Conservation (phyloP, 2,888 invertebrate species). For the Luffia ferchaultella region DNA sequence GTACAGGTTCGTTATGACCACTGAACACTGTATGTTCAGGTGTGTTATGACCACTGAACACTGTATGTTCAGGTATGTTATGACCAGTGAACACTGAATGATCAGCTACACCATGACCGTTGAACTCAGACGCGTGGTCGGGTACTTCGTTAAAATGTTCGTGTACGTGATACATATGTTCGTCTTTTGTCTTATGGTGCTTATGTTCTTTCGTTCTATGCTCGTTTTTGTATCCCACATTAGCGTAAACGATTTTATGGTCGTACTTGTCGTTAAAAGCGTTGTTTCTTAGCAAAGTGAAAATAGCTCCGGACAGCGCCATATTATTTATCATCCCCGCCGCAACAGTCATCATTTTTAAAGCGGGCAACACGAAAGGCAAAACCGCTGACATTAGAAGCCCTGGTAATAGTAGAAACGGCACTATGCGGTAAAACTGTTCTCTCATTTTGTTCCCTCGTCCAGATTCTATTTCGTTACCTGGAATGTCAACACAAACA, state of each 20-base stretch:
- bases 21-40: no score
- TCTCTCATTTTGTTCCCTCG: conserved; percentile 38
- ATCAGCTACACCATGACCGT: neutral
- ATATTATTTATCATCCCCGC: conserved; percentile 72
- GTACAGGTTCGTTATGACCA: neutral
- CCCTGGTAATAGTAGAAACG: conserved; percentile 68
- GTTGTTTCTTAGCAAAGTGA: conserved; percentile 64
- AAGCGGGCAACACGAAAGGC: conserved; percentile 72
- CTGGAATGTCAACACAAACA: no score
- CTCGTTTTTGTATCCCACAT: conserved; percentile 64
- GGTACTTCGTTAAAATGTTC: no score
- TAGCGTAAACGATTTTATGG: conserved; percentile 65
- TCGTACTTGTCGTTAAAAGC: conserved; percentile 62
- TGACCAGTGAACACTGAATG: neutral
- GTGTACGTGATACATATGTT: neutral
- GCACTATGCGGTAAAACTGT: conserved; percentile 45
- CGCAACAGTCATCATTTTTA: conserved; percentile 71
- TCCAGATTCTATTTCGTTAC: conserved; percentile 21
- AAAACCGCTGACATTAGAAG: conserved; percentile 71
- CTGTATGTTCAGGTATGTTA: neutral
- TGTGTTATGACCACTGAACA: neutral
- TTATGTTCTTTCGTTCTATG: conserved; percentile 21
- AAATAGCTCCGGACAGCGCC: conserved; percentile 69
- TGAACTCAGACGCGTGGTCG: no score
- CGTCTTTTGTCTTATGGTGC: conserved; percentile 1